Evolutionary conservation across 2,797 vertebrate species (phyloP), one percentile per base, ranked within the genome.

Genomic region (Xenops minutus): DNA sequence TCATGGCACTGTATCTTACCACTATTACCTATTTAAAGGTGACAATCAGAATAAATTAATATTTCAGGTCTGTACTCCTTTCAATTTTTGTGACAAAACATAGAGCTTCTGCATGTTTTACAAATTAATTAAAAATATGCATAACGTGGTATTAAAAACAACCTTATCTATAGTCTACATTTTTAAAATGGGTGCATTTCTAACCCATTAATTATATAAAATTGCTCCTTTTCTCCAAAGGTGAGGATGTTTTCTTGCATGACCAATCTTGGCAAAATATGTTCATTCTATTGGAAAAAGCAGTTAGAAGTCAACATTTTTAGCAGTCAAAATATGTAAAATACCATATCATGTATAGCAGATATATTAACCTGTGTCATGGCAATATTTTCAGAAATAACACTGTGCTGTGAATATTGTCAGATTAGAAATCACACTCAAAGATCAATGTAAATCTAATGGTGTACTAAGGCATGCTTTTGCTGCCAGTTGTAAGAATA

Each of bases 251-350:
- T 76, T 85, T 64, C 30, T 92, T 90, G 36, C 48, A 55, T 58
- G 58, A 62, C 16, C 46, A 62, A 75, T 61, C 24, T 64, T 66
- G 18, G 41, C 10, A 76, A 87, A 88, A 80, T 63, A n/a, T 24
- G 4, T 88, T 95, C 18, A 27, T 84, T 89, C 59, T 51, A 27
- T 6, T 59, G 32, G 81, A 29, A 74, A 89, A 93, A 71, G 14
- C 44, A 54, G 36, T 71, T 91, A 94, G 46, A 92, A 94, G 66
- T 39, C 49, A 80, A 66, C 41, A 77, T 88, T 94, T 88, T 48
- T 66, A 79, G 26, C 55, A 66, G 48, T 79, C 66, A 82, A 73
- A 88, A 79, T 86, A 85, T 63, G 48, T 63, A 59, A 95, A 94
- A 64, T 86, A 76, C 48, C 2, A 0, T 59, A 26, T 62, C 8